These are phyloP conservation scores for Hyposmocoma kahamanoa DNA, from an alignment of 1,140 invertebrate genomes.

Conservation along the genomic window DNA sequence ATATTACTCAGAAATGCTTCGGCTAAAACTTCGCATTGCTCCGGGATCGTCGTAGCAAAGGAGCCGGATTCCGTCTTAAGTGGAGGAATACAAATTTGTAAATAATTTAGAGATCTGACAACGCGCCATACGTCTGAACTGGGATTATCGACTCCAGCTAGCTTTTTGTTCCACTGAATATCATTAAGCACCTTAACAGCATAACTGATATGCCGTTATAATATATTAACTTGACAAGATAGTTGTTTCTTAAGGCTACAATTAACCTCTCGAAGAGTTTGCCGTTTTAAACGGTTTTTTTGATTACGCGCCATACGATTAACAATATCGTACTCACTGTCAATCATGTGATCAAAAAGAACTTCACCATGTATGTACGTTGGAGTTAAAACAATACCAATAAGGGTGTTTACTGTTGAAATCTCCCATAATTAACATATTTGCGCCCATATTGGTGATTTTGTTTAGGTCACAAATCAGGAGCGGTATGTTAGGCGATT, in stretches of 20 bases:
- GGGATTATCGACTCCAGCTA: not conserved
- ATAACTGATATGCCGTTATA: not conserved
- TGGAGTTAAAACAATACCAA: too few species aligned
- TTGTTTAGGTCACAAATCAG: not conserved
- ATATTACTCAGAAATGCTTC: not conserved
- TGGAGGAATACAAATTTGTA: not conserved
- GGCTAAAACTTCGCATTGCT: slow-evolving; percentile 1
- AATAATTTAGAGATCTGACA: not conserved
- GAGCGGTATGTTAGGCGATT: not conserved
- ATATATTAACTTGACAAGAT: too few species aligned
- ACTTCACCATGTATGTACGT: not conserved
- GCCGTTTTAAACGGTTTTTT: too few species aligned
- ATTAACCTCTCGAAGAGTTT: too few species aligned
- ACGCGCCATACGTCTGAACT: not conserved
- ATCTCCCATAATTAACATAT: too few species aligned
- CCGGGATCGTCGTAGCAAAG: not conserved
- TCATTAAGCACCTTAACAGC: not conserved
- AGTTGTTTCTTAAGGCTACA: too few species aligned
- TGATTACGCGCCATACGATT: too few species aligned
- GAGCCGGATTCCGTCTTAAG: not conserved
- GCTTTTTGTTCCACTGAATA: not conserved
- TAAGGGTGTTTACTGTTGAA: too few species aligned
- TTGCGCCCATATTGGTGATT: not conserved
- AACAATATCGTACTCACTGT: too few species aligned
- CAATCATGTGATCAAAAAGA: too few species aligned